Evolutionary conservation across 2,797 vertebrate species (phyloP).

Genomic region (Lateolabrax maculatus): DNA sequence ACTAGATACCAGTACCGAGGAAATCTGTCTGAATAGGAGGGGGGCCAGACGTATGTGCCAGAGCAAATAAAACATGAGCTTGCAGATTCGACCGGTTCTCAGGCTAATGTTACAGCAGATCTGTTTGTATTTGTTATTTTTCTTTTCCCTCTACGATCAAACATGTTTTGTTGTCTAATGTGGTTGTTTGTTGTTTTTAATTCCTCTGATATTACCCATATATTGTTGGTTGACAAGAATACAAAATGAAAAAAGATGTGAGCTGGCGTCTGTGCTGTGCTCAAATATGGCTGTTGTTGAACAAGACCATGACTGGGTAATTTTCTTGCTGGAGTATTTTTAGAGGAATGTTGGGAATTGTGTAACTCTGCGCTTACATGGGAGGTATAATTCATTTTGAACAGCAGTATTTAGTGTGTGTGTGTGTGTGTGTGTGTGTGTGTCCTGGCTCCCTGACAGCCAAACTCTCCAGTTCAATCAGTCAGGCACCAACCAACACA

Average conservation of each 20-base stretch:
- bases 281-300: slow-evolving; percentile 53
- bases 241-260: slow-evolving; percentile 7
- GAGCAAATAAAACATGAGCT: too few species aligned
- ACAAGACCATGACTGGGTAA: slow-evolving; percentile 24
- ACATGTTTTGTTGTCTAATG: not conserved
- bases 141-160: slow-evolving; percentile 23
- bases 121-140: not conserved
- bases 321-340: slow-evolving; percentile 51
- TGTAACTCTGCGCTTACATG: slow-evolving; percentile 1
- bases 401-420: slow-evolving; percentile 24
- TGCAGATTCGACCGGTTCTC: too few species aligned
- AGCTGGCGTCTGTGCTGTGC: slow-evolving; percentile 3
- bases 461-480: slow-evolving; percentile 34
- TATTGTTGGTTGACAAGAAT: slow-evolving; percentile 16
- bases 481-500: slow-evolving; percentile 30
- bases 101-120: too few species aligned
- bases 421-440: slow-evolving; percentile 5
- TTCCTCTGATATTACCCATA: not conserved
- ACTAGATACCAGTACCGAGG: too few species aligned
- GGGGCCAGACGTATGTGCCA: too few species aligned
- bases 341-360: slow-evolving; percentile 54
- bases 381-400: slow-evolving; percentile 36
- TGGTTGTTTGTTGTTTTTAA: slow-evolving; percentile 15
- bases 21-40: too few species aligned
- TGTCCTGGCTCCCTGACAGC: slow-evolving; percentile 47